Percentiles rank a stretch among this genome's conserved stretches.
These are phyloP conservation scores for Cavia porcellus DNA, from an alignment of 2,113 vertebrate species.

Conservation along the genomic window DNA sequence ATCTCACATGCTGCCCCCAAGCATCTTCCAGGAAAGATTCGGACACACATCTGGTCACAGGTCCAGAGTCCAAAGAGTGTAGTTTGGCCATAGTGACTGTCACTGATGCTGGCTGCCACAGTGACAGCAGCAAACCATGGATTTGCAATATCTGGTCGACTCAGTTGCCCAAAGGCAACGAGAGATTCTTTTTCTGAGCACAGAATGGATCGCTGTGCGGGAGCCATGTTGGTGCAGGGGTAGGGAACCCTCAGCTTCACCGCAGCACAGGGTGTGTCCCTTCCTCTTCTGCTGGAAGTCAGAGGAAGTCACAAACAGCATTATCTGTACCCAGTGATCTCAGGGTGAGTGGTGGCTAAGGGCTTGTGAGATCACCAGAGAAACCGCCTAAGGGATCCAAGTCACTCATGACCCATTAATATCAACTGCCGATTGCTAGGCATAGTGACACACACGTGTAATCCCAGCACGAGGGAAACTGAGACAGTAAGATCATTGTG, in stretches of 20 bases:
- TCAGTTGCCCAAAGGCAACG: not conserved
- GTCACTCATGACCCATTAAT: not conserved
- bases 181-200: not conserved
- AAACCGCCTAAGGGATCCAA: conserved; percentile 5
- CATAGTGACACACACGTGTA: no score
- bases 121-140: not conserved
- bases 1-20: not conserved
- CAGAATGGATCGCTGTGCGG: not conserved
- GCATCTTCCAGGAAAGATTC: not conserved
- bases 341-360: not conserved
- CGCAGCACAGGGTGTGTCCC: not conserved
- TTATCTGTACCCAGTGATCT: not conserved
- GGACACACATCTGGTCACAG: rapidly evolving
- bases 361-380: not conserved
- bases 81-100: no score
- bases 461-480: no score
- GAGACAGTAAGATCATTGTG: no score
- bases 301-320: not conserved
- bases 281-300: not conserved
- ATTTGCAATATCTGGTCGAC: not conserved
- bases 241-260: not conserved
- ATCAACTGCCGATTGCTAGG: not conserved
- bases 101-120: rapidly evolving
- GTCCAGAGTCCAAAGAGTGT: not conserved
- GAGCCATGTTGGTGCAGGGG: not conserved